Percentiles rank a stretch among this genome's conserved stretches.
These are phyloP conservation scores for Corythoichthys haematopterus DNA, from an alignment of 2,113 vertebrate species.

Conservation along the genomic window DNA sequence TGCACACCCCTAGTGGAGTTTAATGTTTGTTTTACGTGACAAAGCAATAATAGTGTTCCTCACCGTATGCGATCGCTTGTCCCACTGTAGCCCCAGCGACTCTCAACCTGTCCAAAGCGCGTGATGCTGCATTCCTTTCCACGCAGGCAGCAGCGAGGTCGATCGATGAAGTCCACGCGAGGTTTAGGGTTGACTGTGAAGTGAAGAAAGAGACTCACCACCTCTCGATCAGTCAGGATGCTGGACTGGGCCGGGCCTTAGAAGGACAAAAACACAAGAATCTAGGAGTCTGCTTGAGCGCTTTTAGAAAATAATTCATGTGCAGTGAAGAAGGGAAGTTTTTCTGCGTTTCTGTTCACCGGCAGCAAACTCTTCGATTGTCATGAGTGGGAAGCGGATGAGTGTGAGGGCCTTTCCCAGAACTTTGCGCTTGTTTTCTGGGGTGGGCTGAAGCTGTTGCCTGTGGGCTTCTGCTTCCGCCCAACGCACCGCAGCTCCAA, in stretches of 20 bases:
- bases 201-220: constrained; percentile 95
- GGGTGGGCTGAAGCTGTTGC: constrained; percentile 88
- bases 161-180: constrained; percentile 90
- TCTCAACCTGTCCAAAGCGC: constrained; percentile 95
- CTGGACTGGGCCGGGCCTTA: constrained; percentile 93
- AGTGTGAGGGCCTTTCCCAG: constrained; percentile 90
- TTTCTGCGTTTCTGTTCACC: constrained; percentile 64
- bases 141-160: constrained; percentile 91
- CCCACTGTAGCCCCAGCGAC: constrained; percentile 97
- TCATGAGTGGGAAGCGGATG: constrained; percentile 97
- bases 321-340: background rate
- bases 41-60: constrained; percentile 8
- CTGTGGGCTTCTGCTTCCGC: constrained; percentile 88
- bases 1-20: too few relatives aligned
- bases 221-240: constrained; percentile 90
- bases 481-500: constrained; percentile 90
- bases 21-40: too few relatives aligned
- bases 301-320: background rate
- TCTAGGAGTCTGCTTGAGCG: background rate
- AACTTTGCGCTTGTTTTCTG: constrained; percentile 89
- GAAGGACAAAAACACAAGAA: background rate
- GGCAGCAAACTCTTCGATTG: constrained; percentile 97
- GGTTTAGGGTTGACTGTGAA: constrained; percentile 97
- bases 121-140: constrained; percentile 97
- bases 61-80: constrained; percentile 95